These are phyloP conservation scores for Notothenia rossii DNA, from an alignment of 2,113 vertebrate species.

Conservation along the genomic window DNA sequence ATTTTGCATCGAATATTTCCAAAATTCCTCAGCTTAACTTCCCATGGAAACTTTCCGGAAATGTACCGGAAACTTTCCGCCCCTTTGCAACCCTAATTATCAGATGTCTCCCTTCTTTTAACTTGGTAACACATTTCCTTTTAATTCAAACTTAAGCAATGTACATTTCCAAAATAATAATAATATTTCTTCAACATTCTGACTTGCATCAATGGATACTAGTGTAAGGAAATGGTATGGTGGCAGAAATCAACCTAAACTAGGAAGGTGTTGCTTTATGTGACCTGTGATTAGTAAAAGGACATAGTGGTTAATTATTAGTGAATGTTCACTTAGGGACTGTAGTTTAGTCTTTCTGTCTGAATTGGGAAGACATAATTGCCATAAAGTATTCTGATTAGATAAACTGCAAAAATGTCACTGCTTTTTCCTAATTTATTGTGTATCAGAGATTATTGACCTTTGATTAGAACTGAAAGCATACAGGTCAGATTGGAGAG, in stretches of 20 bases:
- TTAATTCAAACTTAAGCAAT: no score
- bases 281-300: background rate
- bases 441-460: background rate
- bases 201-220: background rate
- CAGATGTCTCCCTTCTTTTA: background rate
- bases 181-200: background rate
- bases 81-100: background rate
- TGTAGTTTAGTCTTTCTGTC: background rate
- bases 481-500: background rate
- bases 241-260: background rate
- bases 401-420: background rate
- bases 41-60: no score
- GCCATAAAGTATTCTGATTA: background rate
- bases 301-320: background rate
- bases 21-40: no score
- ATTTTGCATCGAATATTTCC: no score
- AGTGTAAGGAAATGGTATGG: background rate
- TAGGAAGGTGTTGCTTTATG: no score
- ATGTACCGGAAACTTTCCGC: no score
- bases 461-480: slow-evolving; percentile 7
- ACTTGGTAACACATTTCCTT: background rate
- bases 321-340: background rate
- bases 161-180: no score
- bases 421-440: background rate
- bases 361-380: background rate